Evolutionary conservation across 37 sponge, comb jelly and placozoan genomes (phyloP), one percentile per base, ranked within the genome.

Genomic region (Spongia lamella): DNA sequence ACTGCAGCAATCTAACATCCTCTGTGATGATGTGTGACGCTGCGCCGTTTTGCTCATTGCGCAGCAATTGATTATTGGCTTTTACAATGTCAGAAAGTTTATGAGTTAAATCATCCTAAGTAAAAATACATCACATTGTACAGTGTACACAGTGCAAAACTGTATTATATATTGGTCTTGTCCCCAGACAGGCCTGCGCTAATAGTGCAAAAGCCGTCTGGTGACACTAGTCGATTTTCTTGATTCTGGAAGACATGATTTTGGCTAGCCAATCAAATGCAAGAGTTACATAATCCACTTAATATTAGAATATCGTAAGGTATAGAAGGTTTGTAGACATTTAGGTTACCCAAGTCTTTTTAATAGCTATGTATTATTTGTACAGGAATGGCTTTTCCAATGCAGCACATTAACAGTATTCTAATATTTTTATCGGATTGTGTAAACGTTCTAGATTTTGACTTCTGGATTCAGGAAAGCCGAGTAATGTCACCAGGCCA

Each of bases 11-110:
- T 89, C 88, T 98, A 30, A 93, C 79, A 66, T 95, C 96, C 37
- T 98, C 96, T 37, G 78, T 59, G 24, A 98, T 93, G 58, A 98
- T 93, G 76, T 98, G 99, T 33, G 96, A 81, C 9, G 99, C 96
- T 14, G 93, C 91, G n/a, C 99, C 99, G 59, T 93, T 95, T 84
- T 90, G 84, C 54, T 98, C 99, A 68, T 98, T 93, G 43, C 91
- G 66, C 40, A 89, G 70, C 53, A 98, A 79, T 53, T 90, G 96
- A 68, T 95, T 93, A 75, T 98, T 98, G 34, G 96, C 86, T 64
- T 98, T 98, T 31, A 98, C 95, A 53, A 98, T 90, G 75, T 95
- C 96, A 0, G 96, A 93, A 64, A 98, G 72, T 74, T 98, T 95
- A 81, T 98, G 99, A 39, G 99, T 98, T 38, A 98, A 56, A 59